Conservation (phyloP, 2,113 vertebrate genomes). For the Chlamydotis undulata region DNA sequence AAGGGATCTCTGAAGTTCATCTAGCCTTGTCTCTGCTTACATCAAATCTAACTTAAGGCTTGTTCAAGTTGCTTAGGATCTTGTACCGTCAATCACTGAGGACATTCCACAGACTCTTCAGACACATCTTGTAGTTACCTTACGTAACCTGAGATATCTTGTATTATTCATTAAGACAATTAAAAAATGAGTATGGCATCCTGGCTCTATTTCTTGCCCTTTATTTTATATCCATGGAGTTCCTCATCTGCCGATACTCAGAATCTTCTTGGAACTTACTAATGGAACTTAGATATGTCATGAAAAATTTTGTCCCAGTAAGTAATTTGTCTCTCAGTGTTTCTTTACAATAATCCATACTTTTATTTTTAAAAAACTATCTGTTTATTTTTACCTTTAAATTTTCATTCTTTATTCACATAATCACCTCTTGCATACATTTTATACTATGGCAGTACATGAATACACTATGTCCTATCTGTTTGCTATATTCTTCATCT, state of each 20-base stretch:
- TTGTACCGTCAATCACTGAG: background rate
- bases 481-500: background rate
- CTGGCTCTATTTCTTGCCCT: background rate
- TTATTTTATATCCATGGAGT: background rate
- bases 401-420: background rate
- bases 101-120: background rate
- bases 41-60: background rate
- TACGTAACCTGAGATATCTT: background rate
- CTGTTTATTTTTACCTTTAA: background rate
- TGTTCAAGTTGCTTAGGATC: background rate
- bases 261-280: background rate
- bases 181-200: background rate
- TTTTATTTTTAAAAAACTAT: background rate
- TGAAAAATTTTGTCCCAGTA: background rate
- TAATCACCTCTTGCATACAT: background rate
- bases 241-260: background rate
- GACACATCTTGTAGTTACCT: background rate
- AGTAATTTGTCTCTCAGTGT: background rate
- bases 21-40: background rate
- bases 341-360: background rate
- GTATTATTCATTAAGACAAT: background rate
- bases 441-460: background rate
- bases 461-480: background rate
- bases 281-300: background rate
- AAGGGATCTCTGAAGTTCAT: background rate